A percentile compares a stretch with the other conserved stretches of the same genome.
phyloP scores from a whole-genome alignment of 2,797 vertebrate genomes.

The Coreius guichenoti region DNA sequence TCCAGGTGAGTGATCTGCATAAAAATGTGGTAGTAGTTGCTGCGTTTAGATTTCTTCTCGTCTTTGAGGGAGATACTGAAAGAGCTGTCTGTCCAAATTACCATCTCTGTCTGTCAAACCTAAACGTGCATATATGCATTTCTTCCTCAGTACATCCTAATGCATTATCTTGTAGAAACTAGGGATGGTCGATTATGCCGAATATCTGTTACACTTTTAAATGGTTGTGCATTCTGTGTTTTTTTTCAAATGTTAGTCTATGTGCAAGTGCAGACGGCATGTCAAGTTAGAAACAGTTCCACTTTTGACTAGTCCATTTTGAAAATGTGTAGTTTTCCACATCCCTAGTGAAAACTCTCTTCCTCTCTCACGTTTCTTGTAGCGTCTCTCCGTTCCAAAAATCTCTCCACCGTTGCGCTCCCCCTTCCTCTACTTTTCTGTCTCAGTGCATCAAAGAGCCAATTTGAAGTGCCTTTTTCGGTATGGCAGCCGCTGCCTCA shows the following conservation, averaged over 20 bases:
- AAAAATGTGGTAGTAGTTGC: conserved; percentile 10
- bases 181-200: background rate
- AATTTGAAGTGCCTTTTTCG: conserved; percentile 35
- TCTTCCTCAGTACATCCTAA: background rate
- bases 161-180: background rate
- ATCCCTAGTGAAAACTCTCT: conserved; percentile 18
- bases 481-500: conserved; percentile 21
- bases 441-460: conserved; percentile 42
- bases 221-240: background rate
- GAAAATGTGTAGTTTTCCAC: conserved; percentile 16
- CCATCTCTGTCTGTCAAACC: background rate
- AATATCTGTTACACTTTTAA: background rate
- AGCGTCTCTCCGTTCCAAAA: conserved; percentile 21
- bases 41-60: conserved; percentile 10
- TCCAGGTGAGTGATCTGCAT: conserved; percentile 7
- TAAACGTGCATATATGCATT: conserved; percentile 4
- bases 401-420: background rate
- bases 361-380: background rate
- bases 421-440: conserved; percentile 34
- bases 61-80: conserved; percentile 8
- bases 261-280: background rate
- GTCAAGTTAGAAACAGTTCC: conserved; percentile 9
- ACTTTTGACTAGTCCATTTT: background rate
- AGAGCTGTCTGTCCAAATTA: conserved; percentile 34
- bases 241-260: background rate